A percentile compares a stretch with the other conserved stretches of the same genome.
phyloP scores from a whole-genome alignment of 1,140 invertebrate species.

The Phenacoccus solenopsis region DNA sequence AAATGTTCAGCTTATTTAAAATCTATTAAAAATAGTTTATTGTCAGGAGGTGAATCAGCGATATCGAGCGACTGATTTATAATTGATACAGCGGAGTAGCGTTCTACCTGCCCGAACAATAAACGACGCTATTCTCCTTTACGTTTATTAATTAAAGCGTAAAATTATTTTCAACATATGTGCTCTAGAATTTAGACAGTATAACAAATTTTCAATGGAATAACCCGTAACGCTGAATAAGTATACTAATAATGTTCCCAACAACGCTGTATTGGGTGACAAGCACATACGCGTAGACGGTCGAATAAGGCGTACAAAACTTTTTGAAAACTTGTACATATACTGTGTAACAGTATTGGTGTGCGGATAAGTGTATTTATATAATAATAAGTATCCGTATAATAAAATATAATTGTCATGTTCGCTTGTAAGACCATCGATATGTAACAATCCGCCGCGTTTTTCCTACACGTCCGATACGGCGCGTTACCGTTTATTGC shows the following conservation, averaged over 20 bases:
- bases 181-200: constrained; percentile 15
- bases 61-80: constrained; percentile 7
- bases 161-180: constrained; percentile 18
- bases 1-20: constrained; percentile 17
- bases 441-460: background rate
- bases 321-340: background rate
- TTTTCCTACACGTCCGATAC: background rate
- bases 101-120: constrained; percentile 7
- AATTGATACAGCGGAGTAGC: constrained; percentile 7
- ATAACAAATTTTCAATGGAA: constrained; percentile 16
- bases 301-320: background rate
- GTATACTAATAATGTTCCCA: constrained; percentile 15
- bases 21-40: constrained; percentile 18
- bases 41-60: constrained; percentile 1
- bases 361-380: background rate
- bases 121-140: constrained; percentile 14
- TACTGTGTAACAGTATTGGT: background rate
- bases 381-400: constrained; percentile 6
- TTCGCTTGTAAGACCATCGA: background rate
- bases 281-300: background rate
- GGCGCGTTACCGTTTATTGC: background rate
- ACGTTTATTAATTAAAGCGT: constrained; percentile 14
- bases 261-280: background rate
- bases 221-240: constrained; percentile 5
- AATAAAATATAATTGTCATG: constrained; percentile 17